Evolutionary conservation across 2,888 invertebrate species (phyloP).

Genomic region (Rosalia funebris): DNA sequence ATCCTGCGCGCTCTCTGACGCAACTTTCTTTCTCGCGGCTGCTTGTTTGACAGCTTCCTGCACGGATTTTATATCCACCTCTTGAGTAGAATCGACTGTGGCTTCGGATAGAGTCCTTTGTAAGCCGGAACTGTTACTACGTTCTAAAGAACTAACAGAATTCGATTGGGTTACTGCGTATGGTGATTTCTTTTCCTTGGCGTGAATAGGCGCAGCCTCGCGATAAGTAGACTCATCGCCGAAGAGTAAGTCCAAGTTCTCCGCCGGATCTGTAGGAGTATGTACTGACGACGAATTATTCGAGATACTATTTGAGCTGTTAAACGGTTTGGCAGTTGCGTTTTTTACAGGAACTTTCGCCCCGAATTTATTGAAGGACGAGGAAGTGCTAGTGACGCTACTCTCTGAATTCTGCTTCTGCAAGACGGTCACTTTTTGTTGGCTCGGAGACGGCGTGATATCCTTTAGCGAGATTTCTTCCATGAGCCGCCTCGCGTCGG

Average conservation of each 20-base stretch:
- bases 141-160: constrained; percentile 27
- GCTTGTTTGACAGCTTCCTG: constrained; percentile 50
- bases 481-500: constrained; percentile 79
- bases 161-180: constrained; percentile 27
- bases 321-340: constrained; percentile 62
- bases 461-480: constrained; percentile 70
- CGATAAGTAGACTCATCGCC: constrained; percentile 51
- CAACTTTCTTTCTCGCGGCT: constrained; percentile 45
- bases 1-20: constrained; percentile 39
- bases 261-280: constrained; percentile 61
- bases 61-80: constrained; percentile 42
- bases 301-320: constrained; percentile 52
- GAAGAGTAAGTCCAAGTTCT: constrained; percentile 56
- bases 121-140: constrained; percentile 21
- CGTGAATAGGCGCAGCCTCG: constrained; percentile 44
- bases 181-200: constrained; percentile 19
- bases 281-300: constrained; percentile 58
- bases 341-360: constrained; percentile 57
- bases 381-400: constrained; percentile 54
- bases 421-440: constrained; percentile 47
- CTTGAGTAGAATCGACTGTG: constrained; percentile 40
- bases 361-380: constrained; percentile 45
- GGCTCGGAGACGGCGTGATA: constrained; percentile 43
- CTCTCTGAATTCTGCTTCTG: constrained; percentile 66
- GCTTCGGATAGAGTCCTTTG: constrained; percentile 34